Evolutionary conservation across 2,113 vertebrate species (phyloP).

Genomic region (Labeo rohita): DNA sequence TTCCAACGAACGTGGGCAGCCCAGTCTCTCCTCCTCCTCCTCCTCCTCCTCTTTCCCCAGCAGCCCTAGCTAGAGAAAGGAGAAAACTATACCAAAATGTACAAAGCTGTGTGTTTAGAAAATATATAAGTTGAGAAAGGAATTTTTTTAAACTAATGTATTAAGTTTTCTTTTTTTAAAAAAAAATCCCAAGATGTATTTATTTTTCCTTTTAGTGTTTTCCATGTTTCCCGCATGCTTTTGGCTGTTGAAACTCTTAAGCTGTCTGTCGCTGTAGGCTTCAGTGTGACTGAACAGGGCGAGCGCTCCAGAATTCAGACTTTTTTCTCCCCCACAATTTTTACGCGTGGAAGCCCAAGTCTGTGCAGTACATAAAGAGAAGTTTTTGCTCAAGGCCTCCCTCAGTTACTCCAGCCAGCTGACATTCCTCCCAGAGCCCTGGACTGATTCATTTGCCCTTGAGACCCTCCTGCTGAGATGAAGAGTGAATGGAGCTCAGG

Average conservation of each 20-base stretch:
- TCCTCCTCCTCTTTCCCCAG: slow-evolving; percentile 29
- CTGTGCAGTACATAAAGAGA: slow-evolving; percentile 15
- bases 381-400: slow-evolving; percentile 14
- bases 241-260: slow-evolving; percentile 63
- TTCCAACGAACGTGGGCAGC: slow-evolving; percentile 32
- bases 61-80: slow-evolving; percentile 66
- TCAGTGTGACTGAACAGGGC: neutral
- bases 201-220: slow-evolving; percentile 77
- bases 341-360: neutral
- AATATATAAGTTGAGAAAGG: slow-evolving; percentile 68
- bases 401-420: slow-evolving; percentile 20
- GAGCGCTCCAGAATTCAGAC: slow-evolving; percentile 14
- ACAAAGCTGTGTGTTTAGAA: slow-evolving; percentile 73
- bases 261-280: slow-evolving; percentile 59
- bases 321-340: neutral
- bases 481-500: slow-evolving; percentile 28
- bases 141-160: slow-evolving; percentile 70
- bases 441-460: neutral
- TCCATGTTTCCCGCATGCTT: slow-evolving; percentile 74
- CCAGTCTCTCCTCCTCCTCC: slow-evolving; percentile 45
- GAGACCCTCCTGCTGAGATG: slow-evolving; percentile 20
- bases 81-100: slow-evolving; percentile 79
- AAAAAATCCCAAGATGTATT: slow-evolving; percentile 77
- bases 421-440: slow-evolving; percentile 22
- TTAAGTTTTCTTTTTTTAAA: slow-evolving; percentile 72